Conservation (phyloP, 2,797 vertebrate species). For the Antennarius maculatus region DNA sequence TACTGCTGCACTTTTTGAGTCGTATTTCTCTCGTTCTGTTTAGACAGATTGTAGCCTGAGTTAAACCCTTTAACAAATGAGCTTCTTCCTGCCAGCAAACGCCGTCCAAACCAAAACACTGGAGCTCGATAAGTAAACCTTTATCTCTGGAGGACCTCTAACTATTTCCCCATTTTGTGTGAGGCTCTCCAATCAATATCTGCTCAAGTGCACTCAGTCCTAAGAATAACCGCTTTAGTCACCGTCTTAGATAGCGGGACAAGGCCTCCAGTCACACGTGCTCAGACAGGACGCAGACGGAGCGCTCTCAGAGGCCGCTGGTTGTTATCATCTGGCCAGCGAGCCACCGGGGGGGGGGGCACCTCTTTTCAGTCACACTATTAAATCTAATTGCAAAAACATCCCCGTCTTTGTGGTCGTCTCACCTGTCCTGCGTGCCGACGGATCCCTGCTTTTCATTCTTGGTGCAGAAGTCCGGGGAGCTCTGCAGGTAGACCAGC, state of each 20-base stretch:
- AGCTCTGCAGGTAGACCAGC: conserved; percentile 96
- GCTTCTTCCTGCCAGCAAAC: conserved; percentile 14
- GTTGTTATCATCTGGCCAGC: conserved; percentile 68
- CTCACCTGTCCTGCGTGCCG: conserved; percentile 97
- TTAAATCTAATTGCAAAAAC: conserved; percentile 1
- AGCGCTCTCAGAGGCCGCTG: conserved; percentile 47
- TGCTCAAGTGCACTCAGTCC: conserved; percentile 67
- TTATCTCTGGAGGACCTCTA: conserved; percentile 64
- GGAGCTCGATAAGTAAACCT: conserved; percentile 32
- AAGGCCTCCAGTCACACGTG: conserved; percentile 69
- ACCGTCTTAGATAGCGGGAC: conserved; percentile 73
- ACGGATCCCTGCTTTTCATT: conserved; percentile 95
- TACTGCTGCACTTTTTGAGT: neutral
- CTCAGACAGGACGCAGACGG: conserved; percentile 70
- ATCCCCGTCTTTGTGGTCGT: neutral
- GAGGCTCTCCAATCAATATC: conserved; percentile 71
- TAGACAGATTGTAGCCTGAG: conserved; percentile 13
- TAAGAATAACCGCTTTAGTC: conserved; percentile 80
- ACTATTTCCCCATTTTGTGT: conserved; percentile 60
- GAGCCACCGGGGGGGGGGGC: conserved; percentile 55
- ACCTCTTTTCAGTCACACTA: conserved; percentile 38
- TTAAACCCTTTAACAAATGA: conserved; percentile 41
- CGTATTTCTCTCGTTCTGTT: conserved; percentile 13
- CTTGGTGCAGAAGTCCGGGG: conserved; percentile 93
- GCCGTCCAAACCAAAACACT: conserved; percentile 31